Conservation (phyloP, 2,888 invertebrate genomes). For the Pollenia labialis region DNA sequence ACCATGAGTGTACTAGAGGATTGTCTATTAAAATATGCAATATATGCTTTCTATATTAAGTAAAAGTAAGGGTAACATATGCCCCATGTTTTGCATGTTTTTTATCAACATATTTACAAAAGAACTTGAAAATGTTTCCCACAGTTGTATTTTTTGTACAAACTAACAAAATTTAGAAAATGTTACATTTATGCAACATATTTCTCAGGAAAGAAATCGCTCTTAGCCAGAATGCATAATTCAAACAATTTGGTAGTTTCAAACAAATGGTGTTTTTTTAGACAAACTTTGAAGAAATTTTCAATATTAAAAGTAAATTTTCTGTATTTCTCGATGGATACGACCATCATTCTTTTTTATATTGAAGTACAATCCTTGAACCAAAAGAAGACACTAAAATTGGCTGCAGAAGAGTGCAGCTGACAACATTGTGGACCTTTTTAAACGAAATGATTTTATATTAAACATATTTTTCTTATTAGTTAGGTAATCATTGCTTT, state of each 20-base stretch:
- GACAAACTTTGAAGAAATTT: not conserved
- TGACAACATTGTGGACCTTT: not conserved
- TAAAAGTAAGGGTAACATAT: no score
- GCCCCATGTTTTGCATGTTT: no score
- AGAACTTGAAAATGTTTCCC: no score
- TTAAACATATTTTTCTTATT: not conserved
- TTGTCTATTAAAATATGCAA: no score
- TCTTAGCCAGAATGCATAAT: conserved; percentile 16
- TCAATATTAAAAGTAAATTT: not conserved
- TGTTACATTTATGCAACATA: no score
- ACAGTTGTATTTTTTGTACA: no score
- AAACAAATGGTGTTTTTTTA: not conserved
- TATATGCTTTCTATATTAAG: no score
- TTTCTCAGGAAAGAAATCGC: no score
- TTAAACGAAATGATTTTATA: not conserved
- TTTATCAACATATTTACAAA: no score
- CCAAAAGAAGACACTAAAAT: not conserved
- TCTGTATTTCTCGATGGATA: not conserved
- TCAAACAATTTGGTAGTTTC: conserved; percentile 15
- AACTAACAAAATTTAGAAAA: no score
- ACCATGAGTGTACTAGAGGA: no score
- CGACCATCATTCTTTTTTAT: conserved; percentile 1
- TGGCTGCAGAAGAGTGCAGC: not conserved
- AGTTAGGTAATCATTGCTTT: not conserved
- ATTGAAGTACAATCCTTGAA: not conserved